Base-by-base conservation (phyloP, 2,888 invertebrate species). In the Gisinianus flammeolus region DNA sequence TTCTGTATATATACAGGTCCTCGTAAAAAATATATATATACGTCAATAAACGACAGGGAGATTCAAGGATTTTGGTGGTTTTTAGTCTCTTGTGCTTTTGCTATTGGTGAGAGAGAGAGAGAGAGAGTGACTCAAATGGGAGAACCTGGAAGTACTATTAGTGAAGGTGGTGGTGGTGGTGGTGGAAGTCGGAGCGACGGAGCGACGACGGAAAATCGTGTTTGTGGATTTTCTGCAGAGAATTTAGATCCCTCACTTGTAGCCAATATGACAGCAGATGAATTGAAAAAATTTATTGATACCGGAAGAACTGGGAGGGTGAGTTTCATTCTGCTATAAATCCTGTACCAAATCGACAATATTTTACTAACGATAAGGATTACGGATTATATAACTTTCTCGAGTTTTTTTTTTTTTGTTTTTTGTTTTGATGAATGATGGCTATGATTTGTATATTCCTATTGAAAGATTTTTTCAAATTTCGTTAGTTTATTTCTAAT, bases 261-360 rank as follows among this genome's bases (percentile, higher is more conserved):
- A 84, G 90, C 90, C 83, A 90, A 77, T 22, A 84, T 83, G 82
- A 84, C 83, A 69, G 84, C 85, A 24, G 84, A 85, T 67, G 84
- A 84, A 78, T 80, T 91, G 73, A 91, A 92, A 86, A 94, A 95
- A 87, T 96, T 96, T 87, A 90, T 94, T 80, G 92, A 92, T 85
- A 93, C 94, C 0, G 95, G 95, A 3, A 90, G 96, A 81, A 94
- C 95, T 44, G 96, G 96, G 24, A 90, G 96, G 76, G 44, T 44
- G 19, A 44, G 44, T n/a, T n/a, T n/a, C n/a, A n/a, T n/a, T n/a
- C n/a, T n/a, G n/a, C n/a, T n/a, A n/a, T n/a, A n/a, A n/a, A n/a
- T n/a, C n/a, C n/a, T n/a, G n/a, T n/a, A n/a, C n/a, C n/a, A n/a
- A n/a, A n/a, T n/a, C n/a, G n/a, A n/a, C n/a, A n/a, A n/a, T n/a